phyloP scores from a whole-genome alignment of 2,797 vertebrate genomes.

The Gymnothorax javanicus region DNA sequence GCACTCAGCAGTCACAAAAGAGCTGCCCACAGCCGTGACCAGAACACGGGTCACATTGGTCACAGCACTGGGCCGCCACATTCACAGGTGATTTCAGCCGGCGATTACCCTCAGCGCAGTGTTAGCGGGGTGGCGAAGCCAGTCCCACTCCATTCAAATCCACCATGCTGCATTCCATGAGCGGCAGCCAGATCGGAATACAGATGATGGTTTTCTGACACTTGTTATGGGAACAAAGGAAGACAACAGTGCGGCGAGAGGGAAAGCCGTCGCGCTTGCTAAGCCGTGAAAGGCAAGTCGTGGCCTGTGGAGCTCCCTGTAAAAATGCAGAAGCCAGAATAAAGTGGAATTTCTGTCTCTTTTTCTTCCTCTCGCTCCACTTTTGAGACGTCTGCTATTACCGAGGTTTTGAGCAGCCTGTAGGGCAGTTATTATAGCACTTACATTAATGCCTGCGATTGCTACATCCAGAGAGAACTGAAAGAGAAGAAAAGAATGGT shows the following conservation, averaged over 20 bases:
- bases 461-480: slow-evolving; percentile 70
- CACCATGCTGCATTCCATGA: not conserved
- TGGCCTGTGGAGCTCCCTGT: slow-evolving; percentile 60
- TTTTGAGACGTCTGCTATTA: slow-evolving; percentile 74
- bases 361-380: slow-evolving; percentile 59
- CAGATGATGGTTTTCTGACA: slow-evolving; percentile 27
- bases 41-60: not conserved
- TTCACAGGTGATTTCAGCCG: not conserved
- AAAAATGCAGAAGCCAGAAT: slow-evolving; percentile 74
- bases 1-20: not conserved
- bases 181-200: not conserved
- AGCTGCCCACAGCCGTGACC: not conserved
- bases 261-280: slow-evolving; percentile 51
- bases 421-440: slow-evolving; percentile 74
- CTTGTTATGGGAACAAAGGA: slow-evolving; percentile 36
- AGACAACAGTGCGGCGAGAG: slow-evolving; percentile 44
- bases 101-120: not conserved
- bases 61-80: not conserved
- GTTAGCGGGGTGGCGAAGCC: too few relatives aligned
- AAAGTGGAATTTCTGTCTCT: slow-evolving; percentile 63
- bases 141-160: not conserved
- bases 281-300: slow-evolving; percentile 59
- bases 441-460: slow-evolving; percentile 73
- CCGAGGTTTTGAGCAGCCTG: slow-evolving; percentile 63
- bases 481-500: slow-evolving; percentile 44